Percentiles rank a stretch among this genome's conserved stretches.
These are phyloP conservation scores for Macrophya annulata DNA, from an alignment of 2,888 invertebrate genomes.

Conservation along the genomic window DNA sequence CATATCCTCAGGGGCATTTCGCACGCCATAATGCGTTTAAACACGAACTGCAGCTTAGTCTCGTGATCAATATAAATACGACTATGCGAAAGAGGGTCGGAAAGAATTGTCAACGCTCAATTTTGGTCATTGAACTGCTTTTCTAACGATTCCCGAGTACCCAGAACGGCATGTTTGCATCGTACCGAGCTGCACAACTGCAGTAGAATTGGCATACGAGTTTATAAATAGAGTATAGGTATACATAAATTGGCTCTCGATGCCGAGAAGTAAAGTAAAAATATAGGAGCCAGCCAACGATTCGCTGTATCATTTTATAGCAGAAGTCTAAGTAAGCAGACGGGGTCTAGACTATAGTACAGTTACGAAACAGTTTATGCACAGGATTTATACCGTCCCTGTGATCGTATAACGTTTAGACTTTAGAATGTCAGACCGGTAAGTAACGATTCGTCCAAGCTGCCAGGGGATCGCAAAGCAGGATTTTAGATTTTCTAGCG, in stretches of 20 bases:
- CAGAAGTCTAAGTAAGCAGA: constrained; percentile 42
- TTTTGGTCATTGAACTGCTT: constrained; percentile 74
- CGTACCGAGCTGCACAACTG: background rate
- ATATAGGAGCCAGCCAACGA: background rate
- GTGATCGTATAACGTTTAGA: background rate
- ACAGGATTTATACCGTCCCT: constrained; percentile 8
- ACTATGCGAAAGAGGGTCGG: background rate
- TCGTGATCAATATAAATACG: constrained; percentile 67
- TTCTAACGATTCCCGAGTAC: constrained; percentile 19
- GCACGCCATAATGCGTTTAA: constrained; percentile 6
- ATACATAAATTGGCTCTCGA: background rate
- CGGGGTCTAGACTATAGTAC: constrained; percentile 49
- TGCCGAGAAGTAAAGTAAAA: background rate
- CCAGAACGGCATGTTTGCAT: background rate
- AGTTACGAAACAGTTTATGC: constrained; percentile 46
- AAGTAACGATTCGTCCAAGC: constrained; percentile 38
- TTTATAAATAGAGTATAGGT: constrained; percentile 18
- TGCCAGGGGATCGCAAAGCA: constrained; percentile 28
- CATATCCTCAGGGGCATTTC: background rate
- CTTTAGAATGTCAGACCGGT: constrained; percentile 3
- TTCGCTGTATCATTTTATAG: constrained; percentile 40
- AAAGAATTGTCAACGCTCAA: constrained; percentile 60
- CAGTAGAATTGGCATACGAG: background rate
- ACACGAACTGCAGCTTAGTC: constrained; percentile 55
- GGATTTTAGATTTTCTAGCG: constrained; percentile 15